These are phyloP conservation scores for Dascyllus trimaculatus DNA, from an alignment of 2,113 vertebrate genomes.

Conservation along the genomic window DNA sequence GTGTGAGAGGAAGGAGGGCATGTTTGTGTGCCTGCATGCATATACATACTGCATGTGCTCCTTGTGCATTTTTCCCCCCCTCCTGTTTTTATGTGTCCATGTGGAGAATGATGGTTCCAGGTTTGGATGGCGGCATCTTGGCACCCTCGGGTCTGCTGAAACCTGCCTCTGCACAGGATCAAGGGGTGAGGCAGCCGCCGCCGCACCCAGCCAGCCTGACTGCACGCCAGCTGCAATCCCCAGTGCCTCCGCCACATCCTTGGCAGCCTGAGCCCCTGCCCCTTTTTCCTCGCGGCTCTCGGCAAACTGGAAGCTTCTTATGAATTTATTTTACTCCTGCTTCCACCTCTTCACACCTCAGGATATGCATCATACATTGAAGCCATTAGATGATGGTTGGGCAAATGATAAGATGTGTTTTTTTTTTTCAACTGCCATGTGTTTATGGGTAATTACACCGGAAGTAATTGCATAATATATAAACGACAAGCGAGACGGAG, in stretches of 20 bases:
- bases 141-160: constrained; percentile 76
- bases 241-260: constrained; percentile 70
- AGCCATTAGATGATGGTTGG: constrained; percentile 24
- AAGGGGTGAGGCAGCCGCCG: constrained; percentile 76
- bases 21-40: constrained; percentile 66
- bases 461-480: constrained; percentile 35
- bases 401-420: constrained; percentile 17
- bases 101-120: constrained; percentile 69
- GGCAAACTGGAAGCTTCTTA: constrained; percentile 44
- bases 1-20: constrained; percentile 45
- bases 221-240: constrained; percentile 73
- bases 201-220: constrained; percentile 65
- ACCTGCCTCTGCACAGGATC: constrained; percentile 80
- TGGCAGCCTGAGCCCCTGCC: constrained; percentile 69
- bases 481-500: constrained; percentile 26
- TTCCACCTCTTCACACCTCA: constrained; percentile 9
- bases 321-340: constrained; percentile 39
- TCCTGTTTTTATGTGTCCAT: constrained; percentile 69
- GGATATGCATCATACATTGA: constrained; percentile 33
- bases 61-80: constrained; percentile 2
- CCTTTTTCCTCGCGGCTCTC: constrained; percentile 55
- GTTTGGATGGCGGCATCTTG: constrained; percentile 75
- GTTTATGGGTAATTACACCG: constrained; percentile 49
- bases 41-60: constrained; percentile 53
- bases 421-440: constrained; percentile 33